Conservation (phyloP, 2,113 vertebrate genomes). For the Chloroceryle aenea region DNA sequence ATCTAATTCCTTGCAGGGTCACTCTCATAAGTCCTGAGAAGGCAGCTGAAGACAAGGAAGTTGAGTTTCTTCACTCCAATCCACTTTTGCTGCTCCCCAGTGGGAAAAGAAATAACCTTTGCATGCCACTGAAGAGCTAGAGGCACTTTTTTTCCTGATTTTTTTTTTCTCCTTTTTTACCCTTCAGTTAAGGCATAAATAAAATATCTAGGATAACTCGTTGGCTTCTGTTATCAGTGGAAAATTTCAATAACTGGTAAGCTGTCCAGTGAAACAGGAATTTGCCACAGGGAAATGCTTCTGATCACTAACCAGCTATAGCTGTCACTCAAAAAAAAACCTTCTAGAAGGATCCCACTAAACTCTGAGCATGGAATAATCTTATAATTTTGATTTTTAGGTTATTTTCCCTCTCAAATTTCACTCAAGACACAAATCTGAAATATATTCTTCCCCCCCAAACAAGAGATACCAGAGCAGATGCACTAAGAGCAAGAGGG, state of each 20-base stretch:
- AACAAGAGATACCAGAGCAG: background rate
- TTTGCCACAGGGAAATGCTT: background rate
- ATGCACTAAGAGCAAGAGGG: background rate
- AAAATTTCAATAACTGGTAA: background rate
- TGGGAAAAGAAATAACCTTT: background rate
- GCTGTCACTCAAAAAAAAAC: background rate
- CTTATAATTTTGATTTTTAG: background rate
- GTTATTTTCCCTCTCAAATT: background rate
- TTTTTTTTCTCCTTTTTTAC: background rate
- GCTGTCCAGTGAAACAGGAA: background rate
- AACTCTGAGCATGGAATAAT: background rate
- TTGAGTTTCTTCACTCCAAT: background rate
- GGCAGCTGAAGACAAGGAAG: background rate
- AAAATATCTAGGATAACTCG: background rate
- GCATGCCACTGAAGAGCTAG: background rate
- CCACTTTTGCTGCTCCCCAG: background rate
- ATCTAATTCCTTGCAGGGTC: background rate
- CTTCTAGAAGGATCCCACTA: background rate
- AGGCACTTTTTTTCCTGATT: too few species aligned
- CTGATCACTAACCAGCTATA: background rate
- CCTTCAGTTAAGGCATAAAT: background rate
- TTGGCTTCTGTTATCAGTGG: background rate
- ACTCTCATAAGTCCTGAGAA: background rate
- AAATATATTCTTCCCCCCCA: background rate
- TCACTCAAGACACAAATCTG: background rate